phyloP scores from a whole-genome alignment of 2,797 vertebrate genomes.

The Bryconaethiops microstoma region DNA sequence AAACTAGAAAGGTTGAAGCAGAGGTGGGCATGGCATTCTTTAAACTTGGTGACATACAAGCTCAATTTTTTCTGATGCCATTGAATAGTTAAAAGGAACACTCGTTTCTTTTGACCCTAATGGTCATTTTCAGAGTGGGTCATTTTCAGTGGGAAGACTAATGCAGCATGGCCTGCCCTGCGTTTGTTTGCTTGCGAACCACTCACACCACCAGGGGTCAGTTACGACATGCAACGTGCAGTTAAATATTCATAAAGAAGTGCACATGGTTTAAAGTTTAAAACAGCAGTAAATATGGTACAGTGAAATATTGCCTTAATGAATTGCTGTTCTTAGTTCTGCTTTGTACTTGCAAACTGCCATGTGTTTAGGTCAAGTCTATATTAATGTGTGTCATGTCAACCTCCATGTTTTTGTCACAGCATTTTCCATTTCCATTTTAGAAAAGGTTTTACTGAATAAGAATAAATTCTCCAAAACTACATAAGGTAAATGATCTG shows the following conservation, averaged over 20 bases:
- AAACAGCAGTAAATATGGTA: slow-evolving; percentile 46
- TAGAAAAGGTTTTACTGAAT: background rate
- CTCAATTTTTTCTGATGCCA: background rate
- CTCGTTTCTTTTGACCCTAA: slow-evolving; percentile 6
- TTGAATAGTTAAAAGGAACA: slow-evolving; percentile 7
- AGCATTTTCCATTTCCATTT: background rate
- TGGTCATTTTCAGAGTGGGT: slow-evolving; percentile 1
- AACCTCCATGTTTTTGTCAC: slow-evolving; percentile 34
- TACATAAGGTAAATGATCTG: background rate
- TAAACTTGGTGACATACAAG: background rate
- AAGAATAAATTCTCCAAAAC: background rate
- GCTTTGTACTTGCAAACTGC: slow-evolving; percentile 46
- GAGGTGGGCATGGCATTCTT: background rate
- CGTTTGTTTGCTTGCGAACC: slow-evolving; percentile 28
- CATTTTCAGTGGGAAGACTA: slow-evolving; percentile 4
- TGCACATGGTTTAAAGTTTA: slow-evolving; percentile 14
- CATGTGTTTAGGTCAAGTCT: slow-evolving; percentile 26
- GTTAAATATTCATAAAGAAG: slow-evolving; percentile 23
- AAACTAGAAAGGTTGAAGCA: background rate
- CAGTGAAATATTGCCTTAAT: slow-evolving; percentile 54
- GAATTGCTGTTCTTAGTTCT: slow-evolving; percentile 19
- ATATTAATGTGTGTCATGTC: slow-evolving; percentile 1
- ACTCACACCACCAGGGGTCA: slow-evolving; percentile 12
- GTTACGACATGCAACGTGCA: slow-evolving; percentile 16
- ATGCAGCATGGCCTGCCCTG: background rate